A percentile compares a stretch with the other conserved stretches of the same genome.
Evolutionary conservation across 2,888 invertebrate species (phyloP).

Genomic region (Amblyteles armatorius): DNA sequence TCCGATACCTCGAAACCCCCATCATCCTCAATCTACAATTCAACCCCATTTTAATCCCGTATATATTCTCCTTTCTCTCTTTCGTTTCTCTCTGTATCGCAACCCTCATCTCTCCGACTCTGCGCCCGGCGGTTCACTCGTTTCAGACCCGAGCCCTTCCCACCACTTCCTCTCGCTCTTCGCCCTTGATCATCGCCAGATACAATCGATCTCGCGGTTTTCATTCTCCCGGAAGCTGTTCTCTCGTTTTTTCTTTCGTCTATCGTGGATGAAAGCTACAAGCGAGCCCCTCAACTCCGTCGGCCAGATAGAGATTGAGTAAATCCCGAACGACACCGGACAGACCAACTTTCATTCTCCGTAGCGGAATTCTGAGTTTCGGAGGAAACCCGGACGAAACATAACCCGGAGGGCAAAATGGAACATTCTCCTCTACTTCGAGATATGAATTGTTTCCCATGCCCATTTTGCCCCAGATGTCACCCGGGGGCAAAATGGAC

Average conservation of each 20-base stretch:
- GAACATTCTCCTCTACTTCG: no score
- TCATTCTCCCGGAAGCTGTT: conserved; percentile 55
- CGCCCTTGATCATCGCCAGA: conserved; percentile 63
- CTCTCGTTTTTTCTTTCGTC: conserved; percentile 41
- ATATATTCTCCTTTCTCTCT: conserved; percentile 39
- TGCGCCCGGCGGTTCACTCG: conserved; percentile 13
- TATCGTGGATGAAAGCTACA: conserved; percentile 1
- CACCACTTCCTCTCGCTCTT: conserved; percentile 47
- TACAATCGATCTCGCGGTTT: conserved; percentile 70
- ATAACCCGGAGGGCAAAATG: no score
- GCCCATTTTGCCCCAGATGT: no score
- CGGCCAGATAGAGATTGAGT: conserved; percentile 30
- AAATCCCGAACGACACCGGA: conserved; percentile 34
- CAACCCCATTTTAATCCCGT: conserved; percentile 68
- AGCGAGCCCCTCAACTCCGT: neutral
- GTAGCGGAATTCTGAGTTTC: neutral
- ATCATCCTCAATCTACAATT: conserved; percentile 71
- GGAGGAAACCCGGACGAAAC: no score
- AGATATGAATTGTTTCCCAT: no score
- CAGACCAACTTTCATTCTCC: neutral
- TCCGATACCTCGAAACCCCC: conserved; percentile 72
- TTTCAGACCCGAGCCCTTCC: conserved; percentile 47
- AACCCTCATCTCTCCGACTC: conserved; percentile 50
- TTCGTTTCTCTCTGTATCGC: conserved; percentile 37
- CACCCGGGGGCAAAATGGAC: no score